Base-by-base conservation (phyloP, 2,113 vertebrate species). In the Stegastes partitus region DNA sequence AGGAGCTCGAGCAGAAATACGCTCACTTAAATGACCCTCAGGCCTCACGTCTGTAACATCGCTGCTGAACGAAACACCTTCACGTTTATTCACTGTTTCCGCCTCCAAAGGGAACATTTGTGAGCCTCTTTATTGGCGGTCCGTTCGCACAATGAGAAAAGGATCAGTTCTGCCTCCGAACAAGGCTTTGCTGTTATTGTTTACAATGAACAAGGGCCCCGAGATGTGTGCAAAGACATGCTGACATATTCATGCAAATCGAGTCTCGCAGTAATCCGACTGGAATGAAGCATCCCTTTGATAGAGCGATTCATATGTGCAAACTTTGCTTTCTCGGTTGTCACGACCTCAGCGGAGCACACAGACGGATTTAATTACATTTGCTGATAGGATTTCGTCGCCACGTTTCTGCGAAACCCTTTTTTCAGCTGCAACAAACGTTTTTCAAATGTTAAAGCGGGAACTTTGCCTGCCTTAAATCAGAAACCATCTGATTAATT, bases 101-200 rank as follows among this genome's bases (percentile, higher is more conserved):
- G 47, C 67, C 37, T 68, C 31, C 18, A 53, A 72, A 42, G 63
- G 31, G 69, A 80, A 74, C 45, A 34, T 71, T 28, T 72, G 65
- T 47, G 39, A 59, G 80, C 3, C 5, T 62, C 47, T 77, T 78
- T 15, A 57, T 74, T 69, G 70, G 75, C 7, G 82, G 80, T 86
- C 53, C 55, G 79, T 71, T 19, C 42, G 63, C 63, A 58, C 59
- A 51, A 61, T 16, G 26, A 70, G 74, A 79, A n/a, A 76, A 61
- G 58, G 50, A 68, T 45, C 84, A 54, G 56, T 84, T 84, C 81
- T 82, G 49, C 61, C 59, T 26, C 56, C 5, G 55, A 88, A 93
- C 89, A 91, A 92, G 65, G 88, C 85, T 72, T 62, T 45, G 79
- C 87, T 93, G 87, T 92, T 73, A 34, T 84, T 89, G 80, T 89